Base-by-base conservation (phyloP, 2,888 invertebrate species). In the Dicranocentrus wangi region DNA sequence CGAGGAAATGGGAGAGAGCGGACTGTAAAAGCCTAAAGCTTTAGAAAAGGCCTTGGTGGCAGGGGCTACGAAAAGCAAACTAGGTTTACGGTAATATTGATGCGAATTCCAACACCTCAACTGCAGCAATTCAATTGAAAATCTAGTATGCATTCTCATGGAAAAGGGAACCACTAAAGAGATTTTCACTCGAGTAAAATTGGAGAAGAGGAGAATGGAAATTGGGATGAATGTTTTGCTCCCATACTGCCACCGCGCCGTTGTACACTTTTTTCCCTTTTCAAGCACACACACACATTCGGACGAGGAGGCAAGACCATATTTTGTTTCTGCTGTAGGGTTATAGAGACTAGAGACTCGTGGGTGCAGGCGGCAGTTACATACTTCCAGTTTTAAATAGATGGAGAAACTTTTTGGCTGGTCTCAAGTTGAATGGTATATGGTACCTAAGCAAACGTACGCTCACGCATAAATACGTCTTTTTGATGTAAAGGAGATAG, bases 81-180 rank as follows among this genome's bases (percentile, higher is more conserved):
- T 25, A 25, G 65, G 65, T 75, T 65, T 32, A 19, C 23, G 17
- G 65, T 66, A 51, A 66, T 75, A 73, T 81, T 81, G 75, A 82
- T 82, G 79, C 61, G 82, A 82, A 82, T 82, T 82, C 82, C 79
- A 80, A 79, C 82, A 82, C 82, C 82, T 76, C 75, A 75, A 71
- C 82, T 63, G 58, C 63, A 69, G 68, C 79, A 79, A 71, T 71
- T 71, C 55, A 79, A 79, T 79, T 66, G 79, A 79, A 79, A 79
- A 79, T 71, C 51, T 47, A 60, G 58, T 21, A 27, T 65, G 42
- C 58, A 21, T 58, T 58, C 51, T 39, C 27, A 1, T 15, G 25
- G 58, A 58, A 58, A 3, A 25, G 25, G 47, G 51, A 68, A 27
- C 27, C 17, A 43, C 39, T 51, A 39, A 70, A 78, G 55, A 70